Percentiles rank a stretch among this genome's conserved stretches.
Evolutionary conservation across 2,113 vertebrate genomes (phyloP).

Genomic region (Paramormyrops kingsleyae): DNA sequence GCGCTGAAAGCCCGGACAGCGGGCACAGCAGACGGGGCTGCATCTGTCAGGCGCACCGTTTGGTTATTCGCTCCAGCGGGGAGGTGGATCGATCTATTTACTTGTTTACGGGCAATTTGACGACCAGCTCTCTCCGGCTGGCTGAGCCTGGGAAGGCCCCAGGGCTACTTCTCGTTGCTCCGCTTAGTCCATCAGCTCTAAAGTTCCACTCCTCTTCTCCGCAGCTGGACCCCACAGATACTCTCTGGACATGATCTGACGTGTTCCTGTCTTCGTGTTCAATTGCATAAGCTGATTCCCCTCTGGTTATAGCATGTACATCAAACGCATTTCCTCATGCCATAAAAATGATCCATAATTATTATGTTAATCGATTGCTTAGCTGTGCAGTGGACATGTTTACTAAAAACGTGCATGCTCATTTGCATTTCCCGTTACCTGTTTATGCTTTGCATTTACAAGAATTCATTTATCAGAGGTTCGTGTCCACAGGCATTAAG

Average conservation of each 20-base stretch:
- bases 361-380: not conserved
- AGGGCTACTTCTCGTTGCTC: conserved; percentile 14
- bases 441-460: not conserved
- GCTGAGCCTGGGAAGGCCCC: not conserved
- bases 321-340: not conserved
- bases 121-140: not conserved
- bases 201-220: not conserved
- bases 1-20: not conserved
- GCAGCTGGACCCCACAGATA: not conserved
- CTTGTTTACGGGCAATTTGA: conserved; percentile 12
- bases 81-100: conserved; percentile 9
- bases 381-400: not conserved
- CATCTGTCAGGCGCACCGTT: not conserved
- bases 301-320: not conserved
- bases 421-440: not conserved
- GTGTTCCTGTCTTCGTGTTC: not conserved
- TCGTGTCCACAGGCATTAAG: not conserved
- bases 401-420: not conserved
- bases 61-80: not conserved
- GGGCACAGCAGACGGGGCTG: not conserved
- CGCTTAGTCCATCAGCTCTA: not conserved
- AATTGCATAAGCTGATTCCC: not conserved
- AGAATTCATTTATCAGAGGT: not conserved
- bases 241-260: not conserved
- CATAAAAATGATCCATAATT: not conserved